phyloP scores from a whole-genome alignment of 2,113 vertebrate species.

The Antigone vipio region DNA sequence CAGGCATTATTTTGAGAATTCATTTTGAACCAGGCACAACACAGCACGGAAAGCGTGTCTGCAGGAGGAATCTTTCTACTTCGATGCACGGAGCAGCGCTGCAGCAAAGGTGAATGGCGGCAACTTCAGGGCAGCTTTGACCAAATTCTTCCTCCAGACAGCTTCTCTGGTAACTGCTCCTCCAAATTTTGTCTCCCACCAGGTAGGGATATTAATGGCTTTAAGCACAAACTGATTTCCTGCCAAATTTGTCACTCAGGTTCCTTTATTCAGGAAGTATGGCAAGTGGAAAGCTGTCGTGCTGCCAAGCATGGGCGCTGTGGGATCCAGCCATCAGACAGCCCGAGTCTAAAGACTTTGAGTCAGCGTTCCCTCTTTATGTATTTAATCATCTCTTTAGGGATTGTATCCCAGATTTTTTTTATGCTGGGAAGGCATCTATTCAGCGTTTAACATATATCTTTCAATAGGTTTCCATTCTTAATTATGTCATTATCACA shows the following conservation, averaged over 20 bases:
- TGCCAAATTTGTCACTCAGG: neutral
- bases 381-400: neutral
- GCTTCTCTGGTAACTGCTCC: neutral
- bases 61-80: neutral
- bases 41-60: neutral
- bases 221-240: neutral
- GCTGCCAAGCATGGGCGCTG: neutral
- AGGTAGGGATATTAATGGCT: neutral
- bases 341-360: neutral
- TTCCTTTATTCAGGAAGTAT: neutral
- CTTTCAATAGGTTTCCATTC: neutral
- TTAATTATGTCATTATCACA: neutral
- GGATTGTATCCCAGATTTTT: neutral
- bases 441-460: neutral
- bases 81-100: fast-evolving
- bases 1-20: neutral
- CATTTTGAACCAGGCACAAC: neutral
- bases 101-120: neutral
- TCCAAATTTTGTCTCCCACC: neutral
- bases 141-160: neutral
- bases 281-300: neutral
- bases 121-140: neutral
- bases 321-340: neutral
- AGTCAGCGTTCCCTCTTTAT: neutral
- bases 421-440: neutral